These are phyloP conservation scores for Zaprionus obscuricornis DNA, from an alignment of 2,888 invertebrate species.

Conservation along the genomic window DNA sequence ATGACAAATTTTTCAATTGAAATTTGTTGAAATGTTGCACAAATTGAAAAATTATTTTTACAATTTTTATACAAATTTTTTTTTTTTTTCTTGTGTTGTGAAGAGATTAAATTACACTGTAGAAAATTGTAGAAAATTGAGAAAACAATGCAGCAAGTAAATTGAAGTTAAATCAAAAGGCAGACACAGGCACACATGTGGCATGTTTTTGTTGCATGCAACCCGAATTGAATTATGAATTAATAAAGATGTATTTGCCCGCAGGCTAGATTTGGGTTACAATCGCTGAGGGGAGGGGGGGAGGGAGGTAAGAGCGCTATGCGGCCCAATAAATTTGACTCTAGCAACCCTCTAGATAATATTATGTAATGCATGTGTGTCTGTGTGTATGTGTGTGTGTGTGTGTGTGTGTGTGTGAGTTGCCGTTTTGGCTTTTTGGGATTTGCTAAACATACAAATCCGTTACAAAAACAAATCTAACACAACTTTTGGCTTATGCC, in stretches of 20 bases:
- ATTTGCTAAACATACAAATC: constrained; percentile 75
- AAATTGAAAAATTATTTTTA: not conserved
- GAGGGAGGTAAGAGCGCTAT: constrained; percentile 21
- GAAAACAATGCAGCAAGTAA: constrained; percentile 37
- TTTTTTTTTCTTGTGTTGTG: too few relatives aligned
- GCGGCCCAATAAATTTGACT: too few relatives aligned
- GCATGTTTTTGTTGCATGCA: too few relatives aligned
- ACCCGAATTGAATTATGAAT: constrained; percentile 83
- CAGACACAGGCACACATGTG: constrained; percentile 22
- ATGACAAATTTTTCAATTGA: constrained; percentile 58
- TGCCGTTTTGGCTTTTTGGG: constrained; percentile 79
- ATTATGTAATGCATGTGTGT: too few relatives aligned
- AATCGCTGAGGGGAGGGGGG: constrained; percentile 3
- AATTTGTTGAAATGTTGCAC: not conserved
- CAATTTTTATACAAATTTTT: too few relatives aligned
- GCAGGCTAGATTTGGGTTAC: constrained; percentile 83
- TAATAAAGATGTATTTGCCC: constrained; percentile 83
- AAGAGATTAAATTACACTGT: constrained; percentile 78
- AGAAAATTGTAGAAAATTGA: constrained; percentile 30
- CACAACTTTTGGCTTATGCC: constrained; percentile 44
- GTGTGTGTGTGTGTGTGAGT: constrained; percentile 36
- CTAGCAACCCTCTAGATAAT: too few relatives aligned
- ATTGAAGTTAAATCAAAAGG: constrained; percentile 77
- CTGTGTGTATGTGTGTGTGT: not conserved
- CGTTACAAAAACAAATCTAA: constrained; percentile 56